These are phyloP conservation scores for Acrossocheilus wenchowensis DNA, from an alignment of 2,797 vertebrate species.

Conservation along the genomic window DNA sequence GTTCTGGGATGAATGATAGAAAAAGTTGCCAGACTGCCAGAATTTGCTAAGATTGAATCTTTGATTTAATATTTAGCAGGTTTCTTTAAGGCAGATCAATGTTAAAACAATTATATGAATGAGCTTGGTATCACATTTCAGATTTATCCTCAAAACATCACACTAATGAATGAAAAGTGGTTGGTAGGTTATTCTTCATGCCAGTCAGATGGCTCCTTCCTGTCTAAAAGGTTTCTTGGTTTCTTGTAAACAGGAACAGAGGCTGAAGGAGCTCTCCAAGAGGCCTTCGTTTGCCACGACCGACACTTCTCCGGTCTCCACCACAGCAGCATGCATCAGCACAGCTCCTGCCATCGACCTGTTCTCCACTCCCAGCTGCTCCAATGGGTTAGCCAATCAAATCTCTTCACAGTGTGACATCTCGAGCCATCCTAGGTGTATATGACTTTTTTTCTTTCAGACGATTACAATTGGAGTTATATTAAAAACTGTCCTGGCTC, in stretches of 20 bases:
- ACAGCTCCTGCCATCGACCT: constrained; percentile 95
- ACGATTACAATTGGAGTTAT: neutral
- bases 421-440: neutral
- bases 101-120: neutral
- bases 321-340: constrained; percentile 91
- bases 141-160: neutral
- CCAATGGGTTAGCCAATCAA: constrained; percentile 85
- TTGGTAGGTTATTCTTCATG: neutral
- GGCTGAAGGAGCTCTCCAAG: constrained; percentile 98
- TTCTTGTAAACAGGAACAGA: constrained; percentile 84
- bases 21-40: neutral
- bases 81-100: neutral
- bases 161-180: neutral
- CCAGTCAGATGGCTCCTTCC: constrained; percentile 10
- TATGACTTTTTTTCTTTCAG: neutral
- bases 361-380: constrained; percentile 96
- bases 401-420: neutral
- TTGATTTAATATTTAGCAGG: neutral
- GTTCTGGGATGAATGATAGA: neutral
- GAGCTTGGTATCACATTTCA: neutral
- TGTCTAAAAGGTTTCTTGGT: constrained; percentile 28
- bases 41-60: neutral
- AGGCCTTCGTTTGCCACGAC: constrained; percentile 95
- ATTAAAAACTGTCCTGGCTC: neutral
- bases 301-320: constrained; percentile 93